Percentiles rank a stretch among this genome's conserved stretches.
phyloP scores from a whole-genome alignment of 2,113 vertebrate genomes.

The Glaucidium brasilianum region DNA sequence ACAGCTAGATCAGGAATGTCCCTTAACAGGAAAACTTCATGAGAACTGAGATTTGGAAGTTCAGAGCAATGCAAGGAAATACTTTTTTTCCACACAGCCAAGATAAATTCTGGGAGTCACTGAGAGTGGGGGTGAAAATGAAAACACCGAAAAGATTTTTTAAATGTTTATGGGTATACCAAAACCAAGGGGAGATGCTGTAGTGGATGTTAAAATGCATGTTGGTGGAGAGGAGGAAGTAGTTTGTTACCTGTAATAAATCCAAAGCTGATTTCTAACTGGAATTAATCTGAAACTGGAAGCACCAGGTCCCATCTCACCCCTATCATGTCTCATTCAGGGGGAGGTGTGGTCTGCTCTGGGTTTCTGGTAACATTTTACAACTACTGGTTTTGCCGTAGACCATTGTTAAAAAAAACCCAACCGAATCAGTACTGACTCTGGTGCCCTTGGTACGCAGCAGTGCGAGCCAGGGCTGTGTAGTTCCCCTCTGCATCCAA shows the following conservation, averaged over 20 bases:
- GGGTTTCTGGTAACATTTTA: background rate
- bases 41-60: background rate
- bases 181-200: background rate
- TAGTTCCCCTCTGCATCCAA: background rate
- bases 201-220: background rate
- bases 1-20: background rate
- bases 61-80: background rate
- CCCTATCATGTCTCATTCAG: accelerated
- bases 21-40: background rate
- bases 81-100: background rate
- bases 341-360: background rate
- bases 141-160: background rate
- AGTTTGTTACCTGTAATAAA: background rate
- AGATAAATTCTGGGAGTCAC: background rate
- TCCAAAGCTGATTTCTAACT: background rate
- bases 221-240: background rate
- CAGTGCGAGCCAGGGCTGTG: background rate
- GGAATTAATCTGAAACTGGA: background rate
- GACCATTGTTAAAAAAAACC: background rate
- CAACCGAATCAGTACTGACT: background rate
- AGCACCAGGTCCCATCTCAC: background rate
- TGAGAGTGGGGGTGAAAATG: background rate
- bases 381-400: background rate
- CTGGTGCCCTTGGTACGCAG: background rate
- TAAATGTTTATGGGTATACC: background rate